A percentile compares a stretch with the other conserved stretches of the same genome.
phyloP scores from a whole-genome alignment of 2,797 vertebrate species.

The Todus mexicanus region DNA sequence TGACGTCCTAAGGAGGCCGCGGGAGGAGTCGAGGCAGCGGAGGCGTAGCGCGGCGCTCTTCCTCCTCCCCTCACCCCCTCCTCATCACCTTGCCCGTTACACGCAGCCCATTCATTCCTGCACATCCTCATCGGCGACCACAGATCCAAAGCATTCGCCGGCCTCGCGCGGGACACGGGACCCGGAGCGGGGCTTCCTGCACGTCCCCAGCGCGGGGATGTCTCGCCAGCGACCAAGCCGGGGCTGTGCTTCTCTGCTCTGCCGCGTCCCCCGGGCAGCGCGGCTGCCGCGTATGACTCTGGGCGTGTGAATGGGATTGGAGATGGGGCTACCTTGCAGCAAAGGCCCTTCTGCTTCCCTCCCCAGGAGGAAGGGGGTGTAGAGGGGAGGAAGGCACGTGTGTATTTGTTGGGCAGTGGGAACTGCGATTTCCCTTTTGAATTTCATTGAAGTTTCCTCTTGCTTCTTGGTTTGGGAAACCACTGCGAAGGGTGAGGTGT shows the following conservation, averaged over 20 bases:
- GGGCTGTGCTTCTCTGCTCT: not conserved
- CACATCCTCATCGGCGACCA: conserved; percentile 15
- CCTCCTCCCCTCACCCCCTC: conserved; percentile 9
- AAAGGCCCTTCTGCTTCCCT: not conserved
- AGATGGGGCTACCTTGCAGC: not conserved
- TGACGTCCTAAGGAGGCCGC: conserved; percentile 78
- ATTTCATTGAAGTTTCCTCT: conserved; percentile 46
- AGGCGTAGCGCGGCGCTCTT: not conserved
- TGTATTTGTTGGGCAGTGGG: conserved; percentile 20
- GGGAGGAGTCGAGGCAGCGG: conserved; percentile 26
- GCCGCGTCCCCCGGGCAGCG: accelerated
- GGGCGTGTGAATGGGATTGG: not conserved
- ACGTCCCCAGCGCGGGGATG: not conserved
- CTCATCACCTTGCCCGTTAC: not conserved
- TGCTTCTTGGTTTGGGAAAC: conserved; percentile 52
- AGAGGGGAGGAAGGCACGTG: conserved; percentile 17
- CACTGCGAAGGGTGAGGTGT: not conserved
- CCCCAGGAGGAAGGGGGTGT: not conserved
- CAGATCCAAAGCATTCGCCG: not conserved
- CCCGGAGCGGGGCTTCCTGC: conserved; percentile 7
- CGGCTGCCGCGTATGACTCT: accelerated
- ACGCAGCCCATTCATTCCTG: conserved; percentile 1
- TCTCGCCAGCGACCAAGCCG: not conserved
- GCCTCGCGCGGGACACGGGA: conserved; percentile 8
- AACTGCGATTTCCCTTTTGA: conserved; percentile 35